Evolutionary conservation across 1,140 invertebrate species (phyloP), one percentile per base, ranked within the genome.

Genomic region (Drosophila lowei): DNA sequence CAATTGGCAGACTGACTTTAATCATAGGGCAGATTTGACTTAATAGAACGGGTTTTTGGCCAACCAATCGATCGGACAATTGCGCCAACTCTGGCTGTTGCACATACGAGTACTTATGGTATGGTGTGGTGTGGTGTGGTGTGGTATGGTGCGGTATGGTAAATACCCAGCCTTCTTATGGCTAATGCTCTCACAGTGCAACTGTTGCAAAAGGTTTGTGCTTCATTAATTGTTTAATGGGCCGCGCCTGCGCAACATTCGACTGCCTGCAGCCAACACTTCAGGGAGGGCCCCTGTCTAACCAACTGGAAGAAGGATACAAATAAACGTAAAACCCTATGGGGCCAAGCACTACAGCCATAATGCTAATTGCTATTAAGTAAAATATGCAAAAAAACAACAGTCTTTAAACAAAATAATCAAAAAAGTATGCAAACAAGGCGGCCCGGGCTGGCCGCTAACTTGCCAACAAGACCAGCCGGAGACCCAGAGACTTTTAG

Each of bases 201-300:
- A 66, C 42, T 72, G 34, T 74, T 67, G 38, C 50, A 55, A 70
- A 65, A 65, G 58, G 34, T 25, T 66, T 75, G 50, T 73, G 81
- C 81, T 74, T 81, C 81, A 86, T 85, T 85, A 88, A 85, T 81
- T 85, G 77, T 70, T 68, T 85, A 85, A 85, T 85, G 81, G 81
- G 73, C 77, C 81, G 81, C 81, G 70, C 81, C 83, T 81, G 60
- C 66, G 52, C 18, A 61, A 65, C 52, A 67, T 52, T 58, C 68
- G 48, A 63, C 47, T 75, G 58, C 53, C 41, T 44, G 41, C 46
- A 16, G 16, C 7, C 23, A 25, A 6, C 18, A 44, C 15, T 13
- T 23, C 15, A 53, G 28, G 54, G 54, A 56, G 43, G 63, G 42
- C 6, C 23, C 23, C 11, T 16, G 21, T 60, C 43, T 18, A 43